Base-by-base conservation (phyloP, 2,113 vertebrate species). In the Tretioscincus oriximinensis region DNA sequence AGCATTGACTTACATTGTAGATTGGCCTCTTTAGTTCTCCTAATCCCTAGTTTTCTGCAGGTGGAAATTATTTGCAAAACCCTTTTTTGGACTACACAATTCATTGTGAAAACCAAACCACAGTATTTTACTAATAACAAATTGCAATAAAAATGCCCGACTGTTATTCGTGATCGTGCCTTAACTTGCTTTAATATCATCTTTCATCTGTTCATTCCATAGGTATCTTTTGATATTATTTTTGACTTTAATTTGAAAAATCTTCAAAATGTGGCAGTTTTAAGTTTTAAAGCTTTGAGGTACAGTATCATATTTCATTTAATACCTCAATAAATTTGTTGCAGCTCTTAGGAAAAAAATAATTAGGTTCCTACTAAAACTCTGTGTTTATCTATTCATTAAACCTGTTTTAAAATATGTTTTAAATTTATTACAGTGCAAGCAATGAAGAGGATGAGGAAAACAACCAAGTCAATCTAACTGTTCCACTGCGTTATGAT, bases 211-310 rank as follows among this genome's bases (percentile, higher is more conserved):
- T 78, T 2, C 73, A 85, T 78, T 74, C 16, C 80, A 0, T 83
- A 99, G 98, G 93, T 97, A 28, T 95, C 91, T 75, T 98, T 99
- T 89, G 87, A 86, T 51, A 92, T 98, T 64, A 95, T 94, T 85
- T 98, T 99, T 78, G 96, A 99, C 86, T 97, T 97, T 90, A 97
- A 95, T 90, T 86, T 96, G 73, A 93, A 96, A 77, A 92, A 95
- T 81, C 88, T 96, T 88, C 94, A 95, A 85, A 96, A 95, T 35
- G 76, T 81, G 85, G 95, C 96, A 12, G 70, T 81, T 74, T 75
- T 98, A 87, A 88, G 70, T 78, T 96, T 99, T 91, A 91, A 14
- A 54, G 95, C 96, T 1, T 89, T 88, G 77, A 98, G 98, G 98
- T 99, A 95, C 88, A 81, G 49, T 75, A 58, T 22, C 22, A 73